phyloP scores from a whole-genome alignment of 1,140 invertebrate species.

The Papilio glaucus region DNA sequence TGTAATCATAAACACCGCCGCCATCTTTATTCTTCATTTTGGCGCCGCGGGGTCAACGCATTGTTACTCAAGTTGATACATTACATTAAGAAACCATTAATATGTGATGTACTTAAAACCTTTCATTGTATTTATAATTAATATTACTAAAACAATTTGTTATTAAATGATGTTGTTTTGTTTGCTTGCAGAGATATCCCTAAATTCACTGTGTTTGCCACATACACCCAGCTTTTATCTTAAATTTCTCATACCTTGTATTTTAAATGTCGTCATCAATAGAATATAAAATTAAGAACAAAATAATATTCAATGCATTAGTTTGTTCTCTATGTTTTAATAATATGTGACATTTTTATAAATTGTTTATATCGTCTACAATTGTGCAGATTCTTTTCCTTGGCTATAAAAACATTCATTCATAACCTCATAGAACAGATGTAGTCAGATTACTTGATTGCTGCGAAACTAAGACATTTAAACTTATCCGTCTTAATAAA shows the following conservation, averaged over 20 bases:
- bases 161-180: not conserved
- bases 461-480: not conserved
- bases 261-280: no score
- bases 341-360: no score
- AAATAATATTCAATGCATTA: not conserved
- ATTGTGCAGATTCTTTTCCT: no score
- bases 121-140: not conserved
- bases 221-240: no score
- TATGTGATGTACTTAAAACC: not conserved
- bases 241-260: no score
- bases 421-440: no score
- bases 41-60: slow-evolving; percentile 1
- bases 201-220: no score
- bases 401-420: no score
- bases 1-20: slow-evolving; percentile 20
- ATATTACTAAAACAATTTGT: not conserved
- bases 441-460: no score
- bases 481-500: not conserved
- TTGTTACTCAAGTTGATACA: slow-evolving; percentile 5
- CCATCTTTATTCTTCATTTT: not conserved
- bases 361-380: no score
- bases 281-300: no score
- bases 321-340: not conserved
- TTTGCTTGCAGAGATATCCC: no score
- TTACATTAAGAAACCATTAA: not conserved